Evolutionary conservation across 1,140 invertebrate species (phyloP).

Genomic region (Papilio machaon): DNA sequence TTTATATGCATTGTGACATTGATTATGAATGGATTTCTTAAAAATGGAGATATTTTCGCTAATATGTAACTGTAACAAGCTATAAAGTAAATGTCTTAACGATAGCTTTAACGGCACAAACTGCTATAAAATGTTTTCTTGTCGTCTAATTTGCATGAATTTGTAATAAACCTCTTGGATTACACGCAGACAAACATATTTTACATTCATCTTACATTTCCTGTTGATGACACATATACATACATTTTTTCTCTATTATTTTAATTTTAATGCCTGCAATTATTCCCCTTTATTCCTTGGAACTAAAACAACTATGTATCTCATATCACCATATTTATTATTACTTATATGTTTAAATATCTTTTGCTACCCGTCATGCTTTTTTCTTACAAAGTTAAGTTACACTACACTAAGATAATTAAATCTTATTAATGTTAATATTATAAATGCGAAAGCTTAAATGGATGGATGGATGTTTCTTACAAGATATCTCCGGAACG

Average conservation of each 20-base stretch:
- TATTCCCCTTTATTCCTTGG: neutral
- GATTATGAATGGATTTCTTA: neutral
- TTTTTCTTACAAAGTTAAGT: neutral
- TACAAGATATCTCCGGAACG: no score
- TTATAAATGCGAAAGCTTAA: no score
- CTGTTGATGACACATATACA: conserved; percentile 35
- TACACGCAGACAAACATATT: conserved; percentile 35
- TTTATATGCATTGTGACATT: neutral
- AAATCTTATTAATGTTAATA: neutral
- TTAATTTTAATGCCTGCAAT: conserved; percentile 19
- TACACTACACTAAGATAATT: neutral
- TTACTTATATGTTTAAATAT: neutral
- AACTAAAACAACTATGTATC: neutral
- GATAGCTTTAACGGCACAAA: conserved; percentile 25
- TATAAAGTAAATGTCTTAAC: conserved; percentile 29
- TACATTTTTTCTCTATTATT: neutral
- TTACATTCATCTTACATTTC: conserved; percentile 33
- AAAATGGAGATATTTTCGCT: neutral
- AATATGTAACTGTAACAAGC: conserved; percentile 23
- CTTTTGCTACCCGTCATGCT: neutral
- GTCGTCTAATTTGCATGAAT: conserved; percentile 36
- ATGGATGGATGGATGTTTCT: no score
- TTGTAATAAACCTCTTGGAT: conserved; percentile 37
- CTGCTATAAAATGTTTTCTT: conserved; percentile 38
- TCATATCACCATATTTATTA: neutral